Evolutionary conservation across 2,888 invertebrate genomes (phyloP).

Genomic region (Aphodius sticticus): DNA sequence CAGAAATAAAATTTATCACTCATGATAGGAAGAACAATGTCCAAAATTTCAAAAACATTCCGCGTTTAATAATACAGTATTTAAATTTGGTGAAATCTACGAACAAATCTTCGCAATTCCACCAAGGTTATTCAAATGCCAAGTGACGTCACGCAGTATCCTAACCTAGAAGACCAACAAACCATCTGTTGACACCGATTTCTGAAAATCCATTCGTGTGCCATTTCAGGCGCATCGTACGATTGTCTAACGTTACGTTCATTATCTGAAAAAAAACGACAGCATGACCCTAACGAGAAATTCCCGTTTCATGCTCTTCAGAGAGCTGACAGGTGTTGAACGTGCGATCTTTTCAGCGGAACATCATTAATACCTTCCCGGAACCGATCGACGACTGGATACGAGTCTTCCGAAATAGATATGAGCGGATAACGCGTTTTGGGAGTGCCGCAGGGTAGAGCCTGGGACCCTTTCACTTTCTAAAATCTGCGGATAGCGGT

Average conservation of each 20-base stretch:
- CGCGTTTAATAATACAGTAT: background rate
- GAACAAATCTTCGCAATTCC: background rate
- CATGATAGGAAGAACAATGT: too few relatives aligned
- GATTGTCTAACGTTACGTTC: background rate
- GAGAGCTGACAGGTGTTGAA: background rate
- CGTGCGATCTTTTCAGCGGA: background rate
- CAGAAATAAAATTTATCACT: too few relatives aligned
- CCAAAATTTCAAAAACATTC: too few relatives aligned
- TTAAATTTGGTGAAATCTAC: background rate
- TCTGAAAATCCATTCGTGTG: background rate
- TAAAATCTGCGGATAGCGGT: background rate
- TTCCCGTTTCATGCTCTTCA: background rate
- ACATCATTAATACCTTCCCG: background rate
- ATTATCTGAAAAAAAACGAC: background rate
- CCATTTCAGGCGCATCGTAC: background rate
- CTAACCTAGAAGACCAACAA: background rate
- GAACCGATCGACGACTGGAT: background rate
- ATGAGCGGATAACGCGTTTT: background rate
- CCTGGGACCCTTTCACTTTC: background rate
- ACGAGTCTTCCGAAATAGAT: background rate
- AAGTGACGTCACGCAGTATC: background rate
- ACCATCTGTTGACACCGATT: background rate
- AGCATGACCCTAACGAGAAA: background rate
- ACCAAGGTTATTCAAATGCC: background rate
- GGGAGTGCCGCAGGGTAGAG: background rate